Evolutionary conservation across 35 echinoderm and acorn worm species (phyloP), one percentile per base, ranked within the genome.

Genomic region (Apostichopus californicus): DNA sequence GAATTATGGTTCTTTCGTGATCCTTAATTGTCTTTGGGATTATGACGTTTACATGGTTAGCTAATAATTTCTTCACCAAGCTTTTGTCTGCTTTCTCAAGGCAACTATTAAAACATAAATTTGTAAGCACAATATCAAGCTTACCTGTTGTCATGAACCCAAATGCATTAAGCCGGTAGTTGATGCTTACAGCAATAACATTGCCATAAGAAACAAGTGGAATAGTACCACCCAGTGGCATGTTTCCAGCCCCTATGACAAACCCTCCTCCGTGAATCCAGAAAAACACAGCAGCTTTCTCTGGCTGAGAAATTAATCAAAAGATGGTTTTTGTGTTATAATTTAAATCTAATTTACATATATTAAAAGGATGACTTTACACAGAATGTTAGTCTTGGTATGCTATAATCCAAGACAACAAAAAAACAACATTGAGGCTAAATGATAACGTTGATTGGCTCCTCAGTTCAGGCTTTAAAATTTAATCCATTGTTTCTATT

Each of bases 71-170:
- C 34, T 46, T 46, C 34, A 46, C 34, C 34, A 46, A 46, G 34
- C 34, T 46, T 34, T 46, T 46, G 34, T 46, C 1, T 3, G 34
- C 34, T 46, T 46, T 46, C 34, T 3, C 34, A 46, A 46, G 34
- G 34, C 34, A 46, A 46, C 28, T 34, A 1, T 34, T 0, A 1
- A 34, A 34, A 34, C 28, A 34, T 34, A 34, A 46, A 46, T 46
- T 46, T 46, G 34, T 61, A 61, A 61, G 58, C 12, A 61, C 58
- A 61, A 61, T 61, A 61, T 61, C 58, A 61, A 12, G 12, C 7
- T 64, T 90, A 81, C 93, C 93, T 90, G 87, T 82, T 9, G 93
- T 90, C 14, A 94, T 26, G 15, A 94, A 94, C 4, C 93, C 93
- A 83, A 94, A 70, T 3, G 87, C 56, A 56, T 88, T 88, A n/a